These are phyloP conservation scores for Spheniscus mendiculus DNA, from an alignment of 2,113 vertebrate species.

Conservation along the genomic window DNA sequence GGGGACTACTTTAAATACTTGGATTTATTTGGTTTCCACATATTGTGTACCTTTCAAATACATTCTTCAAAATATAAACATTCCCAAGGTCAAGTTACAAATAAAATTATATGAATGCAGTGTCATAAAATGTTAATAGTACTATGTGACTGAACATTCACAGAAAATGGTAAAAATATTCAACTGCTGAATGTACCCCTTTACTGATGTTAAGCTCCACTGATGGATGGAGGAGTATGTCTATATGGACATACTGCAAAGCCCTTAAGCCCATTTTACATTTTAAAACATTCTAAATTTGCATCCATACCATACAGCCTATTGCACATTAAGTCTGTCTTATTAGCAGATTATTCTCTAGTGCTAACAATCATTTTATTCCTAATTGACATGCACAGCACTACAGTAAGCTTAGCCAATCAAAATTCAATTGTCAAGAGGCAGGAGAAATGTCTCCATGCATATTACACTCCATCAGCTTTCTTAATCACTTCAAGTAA, in stretches of 20 bases:
- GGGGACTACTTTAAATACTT: background rate
- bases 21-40: background rate
- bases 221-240: background rate
- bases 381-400: background rate
- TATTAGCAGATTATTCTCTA: constrained; percentile 28
- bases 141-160: background rate
- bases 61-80: background rate
- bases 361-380: constrained; percentile 23
- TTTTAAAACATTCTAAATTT: constrained; percentile 30
- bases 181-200: background rate
- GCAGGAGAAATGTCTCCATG: background rate
- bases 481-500: constrained; percentile 14
- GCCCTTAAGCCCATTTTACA: background rate
- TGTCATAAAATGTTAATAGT: background rate
- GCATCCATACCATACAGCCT: background rate
- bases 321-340: background rate
- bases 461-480: background rate
- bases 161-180: background rate
- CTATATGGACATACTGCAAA: background rate
- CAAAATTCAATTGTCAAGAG: constrained; percentile 24
- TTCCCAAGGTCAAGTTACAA: background rate
- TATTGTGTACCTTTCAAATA: background rate
- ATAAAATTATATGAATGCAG: background rate
- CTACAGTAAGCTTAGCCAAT: background rate
- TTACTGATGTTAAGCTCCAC: background rate